Evolutionary conservation across 2,113 vertebrate species (phyloP).

Genomic region (Pycnonotus jocosus): DNA sequence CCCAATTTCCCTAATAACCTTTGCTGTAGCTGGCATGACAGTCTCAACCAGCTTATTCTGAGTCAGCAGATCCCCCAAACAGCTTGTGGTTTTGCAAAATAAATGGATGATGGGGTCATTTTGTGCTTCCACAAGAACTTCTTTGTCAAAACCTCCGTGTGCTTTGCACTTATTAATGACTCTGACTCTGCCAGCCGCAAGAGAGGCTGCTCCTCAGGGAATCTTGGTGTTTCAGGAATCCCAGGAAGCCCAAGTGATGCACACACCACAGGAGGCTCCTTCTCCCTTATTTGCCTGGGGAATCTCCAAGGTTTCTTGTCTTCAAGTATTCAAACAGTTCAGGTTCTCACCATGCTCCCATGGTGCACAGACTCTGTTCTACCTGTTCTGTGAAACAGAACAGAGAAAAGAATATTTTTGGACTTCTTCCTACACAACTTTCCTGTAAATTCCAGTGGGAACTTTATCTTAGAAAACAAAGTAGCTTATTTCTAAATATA

Average conservation of each 20-base stretch:
- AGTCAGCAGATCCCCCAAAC: background rate
- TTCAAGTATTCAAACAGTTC: background rate
- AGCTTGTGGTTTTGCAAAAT: background rate
- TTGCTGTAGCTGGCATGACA: background rate
- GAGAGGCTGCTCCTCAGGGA: background rate
- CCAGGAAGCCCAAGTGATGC: background rate
- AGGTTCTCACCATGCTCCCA: accelerated
- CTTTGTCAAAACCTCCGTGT: background rate
- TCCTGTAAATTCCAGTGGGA: background rate
- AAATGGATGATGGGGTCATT: background rate
- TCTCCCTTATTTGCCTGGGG: background rate
- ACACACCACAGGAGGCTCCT: background rate
- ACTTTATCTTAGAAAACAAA: background rate
- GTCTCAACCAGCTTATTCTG: background rate
- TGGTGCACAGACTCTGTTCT: background rate
- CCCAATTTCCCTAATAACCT: background rate
- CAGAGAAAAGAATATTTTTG: background rate
- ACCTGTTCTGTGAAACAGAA: background rate
- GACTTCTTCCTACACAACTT: background rate
- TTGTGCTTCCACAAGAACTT: background rate
- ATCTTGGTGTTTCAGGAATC: background rate
- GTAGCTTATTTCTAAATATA: background rate
- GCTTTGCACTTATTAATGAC: background rate
- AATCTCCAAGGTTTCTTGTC: background rate
- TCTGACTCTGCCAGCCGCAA: background rate